Percentiles rank a stretch among this genome's conserved stretches.
Conservation (phyloP, 2,113 vertebrate species). For the Oncorhynchus clarkii region DNA sequence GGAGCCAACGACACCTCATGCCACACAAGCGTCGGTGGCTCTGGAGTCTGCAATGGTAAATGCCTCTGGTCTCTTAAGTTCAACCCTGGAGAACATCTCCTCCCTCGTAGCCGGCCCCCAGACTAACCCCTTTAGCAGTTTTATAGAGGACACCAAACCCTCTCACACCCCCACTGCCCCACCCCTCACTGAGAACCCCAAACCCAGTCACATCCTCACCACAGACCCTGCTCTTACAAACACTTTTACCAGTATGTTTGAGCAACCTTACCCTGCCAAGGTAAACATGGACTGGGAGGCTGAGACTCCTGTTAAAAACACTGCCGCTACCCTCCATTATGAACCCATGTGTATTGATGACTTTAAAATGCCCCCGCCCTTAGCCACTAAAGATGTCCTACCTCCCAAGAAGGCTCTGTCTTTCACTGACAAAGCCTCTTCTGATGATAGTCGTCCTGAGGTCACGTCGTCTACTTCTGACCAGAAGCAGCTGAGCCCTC, state of each 20-base stretch:
- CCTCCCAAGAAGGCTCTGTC: not conserved
- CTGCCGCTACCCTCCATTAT: conserved; percentile 48
- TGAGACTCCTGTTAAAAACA: not conserved
- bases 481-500: not conserved
- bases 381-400: too few relatives aligned
- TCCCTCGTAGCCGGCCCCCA: conserved; percentile 3
- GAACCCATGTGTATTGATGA: conserved; percentile 57
- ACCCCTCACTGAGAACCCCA: conserved; percentile 36
- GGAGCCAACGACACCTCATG: conserved; percentile 42
- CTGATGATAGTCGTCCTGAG: conserved; percentile 29
- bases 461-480: not conserved
- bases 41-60: conserved; percentile 29
- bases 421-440: conserved; percentile 4
- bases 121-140: not conserved
- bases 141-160: not conserved
- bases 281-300: not conserved
- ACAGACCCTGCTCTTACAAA: conserved; percentile 35
- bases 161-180: not conserved
- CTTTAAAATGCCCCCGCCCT: conserved; percentile 31
- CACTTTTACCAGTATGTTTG: too few relatives aligned
- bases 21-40: conserved; percentile 23
- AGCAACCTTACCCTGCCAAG: not conserved
- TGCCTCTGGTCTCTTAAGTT: conserved; percentile 30
- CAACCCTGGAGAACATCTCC: conserved; percentile 12
- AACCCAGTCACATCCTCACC: conserved; percentile 33